Conservation (phyloP, 1,140 invertebrate genomes). For the Drosophila neocordata region DNA sequence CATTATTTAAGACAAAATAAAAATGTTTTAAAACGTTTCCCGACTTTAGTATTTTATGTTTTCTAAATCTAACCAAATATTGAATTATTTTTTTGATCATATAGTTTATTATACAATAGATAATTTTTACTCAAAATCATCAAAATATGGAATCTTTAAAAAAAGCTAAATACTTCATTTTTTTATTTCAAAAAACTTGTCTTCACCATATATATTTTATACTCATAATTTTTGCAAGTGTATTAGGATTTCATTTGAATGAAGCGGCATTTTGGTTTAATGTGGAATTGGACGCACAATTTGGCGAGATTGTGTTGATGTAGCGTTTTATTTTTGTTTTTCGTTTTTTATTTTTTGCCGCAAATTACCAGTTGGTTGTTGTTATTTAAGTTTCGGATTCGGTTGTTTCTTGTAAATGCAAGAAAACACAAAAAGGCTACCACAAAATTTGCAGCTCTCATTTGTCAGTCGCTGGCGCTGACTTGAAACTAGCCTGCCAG, state of each 20-base stretch:
- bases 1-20: no score
- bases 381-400: not conserved
- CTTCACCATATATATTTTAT: not conserved
- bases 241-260: conserved; percentile 15
- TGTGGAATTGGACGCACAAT: conserved; percentile 36
- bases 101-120: no score
- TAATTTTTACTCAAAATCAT: no score
- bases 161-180: no score
- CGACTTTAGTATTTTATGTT: no score
- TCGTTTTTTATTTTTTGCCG: conserved; percentile 2
- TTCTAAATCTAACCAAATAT: no score
- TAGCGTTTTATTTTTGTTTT: conserved; percentile 1
- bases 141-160: no score
- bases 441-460: conserved; percentile 24
- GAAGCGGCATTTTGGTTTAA: conserved; percentile 33
- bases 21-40: no score
- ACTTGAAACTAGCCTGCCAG: conserved; percentile 57
- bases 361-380: conserved; percentile 1
- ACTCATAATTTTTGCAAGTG: not conserved
- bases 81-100: no score
- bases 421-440: conserved; percentile 17
- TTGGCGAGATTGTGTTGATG: conserved; percentile 32
- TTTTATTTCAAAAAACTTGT: not conserved
- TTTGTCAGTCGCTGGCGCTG: conserved; percentile 32
- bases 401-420: conserved; percentile 12